Percentiles rank a stretch among this genome's conserved stretches.
Evolutionary conservation across 1,140 invertebrate species (phyloP).

Genomic region (Tetramorium alpestre): DNA sequence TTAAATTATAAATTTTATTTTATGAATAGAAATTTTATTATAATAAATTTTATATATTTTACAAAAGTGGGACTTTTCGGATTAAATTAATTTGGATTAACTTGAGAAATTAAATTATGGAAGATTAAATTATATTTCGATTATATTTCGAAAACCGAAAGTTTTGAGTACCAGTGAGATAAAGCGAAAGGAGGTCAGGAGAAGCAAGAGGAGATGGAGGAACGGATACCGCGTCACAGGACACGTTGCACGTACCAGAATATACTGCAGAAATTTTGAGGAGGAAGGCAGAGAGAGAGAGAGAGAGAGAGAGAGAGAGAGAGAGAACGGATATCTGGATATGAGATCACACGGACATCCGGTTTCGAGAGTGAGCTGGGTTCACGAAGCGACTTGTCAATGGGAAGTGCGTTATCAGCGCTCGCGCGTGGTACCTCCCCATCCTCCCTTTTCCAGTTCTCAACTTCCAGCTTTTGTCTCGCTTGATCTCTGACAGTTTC

Average conservation of each 20-base stretch:
- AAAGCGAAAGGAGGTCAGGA: neutral
- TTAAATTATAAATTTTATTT: neutral
- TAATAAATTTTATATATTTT: neutral
- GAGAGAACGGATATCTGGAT: conserved; percentile 71
- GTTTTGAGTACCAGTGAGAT: neutral
- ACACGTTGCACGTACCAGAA: conserved; percentile 19
- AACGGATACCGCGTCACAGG: neutral
- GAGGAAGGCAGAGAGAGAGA: conserved; percentile 53
- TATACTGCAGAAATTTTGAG: conserved; percentile 55
- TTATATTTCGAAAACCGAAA: conserved; percentile 21
- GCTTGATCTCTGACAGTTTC: conserved; percentile 41
- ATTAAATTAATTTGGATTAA: neutral
- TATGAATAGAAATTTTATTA: neutral
- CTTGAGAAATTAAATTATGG: conserved; percentile 3
- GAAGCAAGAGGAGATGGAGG: neutral
- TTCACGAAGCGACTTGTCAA: conserved; percentile 75
- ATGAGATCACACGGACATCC: conserved; percentile 80
- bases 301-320: conserved; percentile 14
- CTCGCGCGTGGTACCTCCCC: conserved; percentile 64
- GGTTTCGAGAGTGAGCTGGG: conserved; percentile 66
- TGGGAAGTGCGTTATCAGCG: conserved; percentile 83
- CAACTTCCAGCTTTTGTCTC: conserved; percentile 52
- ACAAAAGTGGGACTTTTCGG: neutral
- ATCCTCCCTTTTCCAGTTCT: conserved; percentile 66
- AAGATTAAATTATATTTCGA: conserved; percentile 4